Evolutionary conservation across 2,888 invertebrate genomes (phyloP).

Genomic region (Amorpha juglandis): DNA sequence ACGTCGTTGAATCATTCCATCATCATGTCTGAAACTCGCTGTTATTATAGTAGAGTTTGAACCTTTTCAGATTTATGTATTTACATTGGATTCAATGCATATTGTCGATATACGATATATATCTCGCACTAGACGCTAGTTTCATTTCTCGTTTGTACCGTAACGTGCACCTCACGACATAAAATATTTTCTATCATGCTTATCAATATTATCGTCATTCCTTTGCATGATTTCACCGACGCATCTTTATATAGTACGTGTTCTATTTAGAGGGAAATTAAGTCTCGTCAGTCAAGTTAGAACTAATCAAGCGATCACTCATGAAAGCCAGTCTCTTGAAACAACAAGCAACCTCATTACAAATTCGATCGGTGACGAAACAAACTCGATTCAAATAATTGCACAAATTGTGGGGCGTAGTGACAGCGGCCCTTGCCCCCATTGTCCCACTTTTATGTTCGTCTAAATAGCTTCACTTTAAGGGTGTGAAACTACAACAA

Average conservation of each 20-base stretch:
- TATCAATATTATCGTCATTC: no score
- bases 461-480: slow-evolving; percentile 16
- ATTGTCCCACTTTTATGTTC: slow-evolving; percentile 15
- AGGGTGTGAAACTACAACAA: slow-evolving; percentile 1
- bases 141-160: no score
- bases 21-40: not conserved
- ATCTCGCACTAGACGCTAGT: no score
- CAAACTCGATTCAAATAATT: not conserved
- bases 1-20: not conserved
- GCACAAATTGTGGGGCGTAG: not conserved
- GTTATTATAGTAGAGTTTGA: no score
- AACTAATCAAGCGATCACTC: not conserved
- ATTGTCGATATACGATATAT: no score
- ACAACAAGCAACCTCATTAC: not conserved
- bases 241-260: no score
- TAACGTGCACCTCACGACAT: no score
- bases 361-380: not conserved
- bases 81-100: no score
- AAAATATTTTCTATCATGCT: no score
- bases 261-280: not conserved
- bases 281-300: not conserved
- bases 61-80: no score
- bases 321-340: not conserved
- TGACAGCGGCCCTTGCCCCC: slow-evolving; percentile 1
- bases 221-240: no score